phyloP scores from a whole-genome alignment of 1,140 invertebrate genomes.

The Hycleus cichorii region DNA sequence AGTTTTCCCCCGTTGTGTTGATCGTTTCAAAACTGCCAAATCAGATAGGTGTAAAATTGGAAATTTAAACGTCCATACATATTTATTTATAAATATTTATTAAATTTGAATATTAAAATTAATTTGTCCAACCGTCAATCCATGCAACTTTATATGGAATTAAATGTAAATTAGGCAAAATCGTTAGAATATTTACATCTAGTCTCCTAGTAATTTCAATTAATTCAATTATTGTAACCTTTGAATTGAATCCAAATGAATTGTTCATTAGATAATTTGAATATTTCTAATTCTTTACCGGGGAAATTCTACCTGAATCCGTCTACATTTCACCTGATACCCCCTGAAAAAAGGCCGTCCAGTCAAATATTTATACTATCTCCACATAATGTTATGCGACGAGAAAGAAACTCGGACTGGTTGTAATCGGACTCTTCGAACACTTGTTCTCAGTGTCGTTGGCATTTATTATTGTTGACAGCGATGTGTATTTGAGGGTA shows the following conservation, averaged over 20 bases:
- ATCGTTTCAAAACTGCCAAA: too few relatives aligned
- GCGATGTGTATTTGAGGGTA: conserved; percentile 22
- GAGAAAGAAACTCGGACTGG: conserved; percentile 9
- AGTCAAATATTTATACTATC: conserved; percentile 22
- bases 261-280: background rate
- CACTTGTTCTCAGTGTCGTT: conserved; percentile 28
- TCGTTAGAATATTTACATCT: conserved; percentile 12
- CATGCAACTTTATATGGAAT: background rate
- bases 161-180: conserved; percentile 13
- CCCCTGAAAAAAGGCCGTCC: conserved; percentile 16
- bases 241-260: background rate
- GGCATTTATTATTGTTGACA: conserved; percentile 31
- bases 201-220: background rate
- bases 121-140: too few relatives aligned
- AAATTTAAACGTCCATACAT: too few relatives aligned
- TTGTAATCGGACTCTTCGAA: conserved; percentile 32
- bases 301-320: background rate
- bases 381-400: too few relatives aligned
- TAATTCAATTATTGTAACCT: background rate
- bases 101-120: too few relatives aligned
- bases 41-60: too few relatives aligned
- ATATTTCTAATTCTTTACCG: background rate
- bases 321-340: conserved; percentile 3
- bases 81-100: too few relatives aligned
- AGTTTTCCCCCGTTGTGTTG: too few relatives aligned